Evolutionary conservation across 2,113 vertebrate genomes (phyloP).

Genomic region (Panthera uncia): DNA sequence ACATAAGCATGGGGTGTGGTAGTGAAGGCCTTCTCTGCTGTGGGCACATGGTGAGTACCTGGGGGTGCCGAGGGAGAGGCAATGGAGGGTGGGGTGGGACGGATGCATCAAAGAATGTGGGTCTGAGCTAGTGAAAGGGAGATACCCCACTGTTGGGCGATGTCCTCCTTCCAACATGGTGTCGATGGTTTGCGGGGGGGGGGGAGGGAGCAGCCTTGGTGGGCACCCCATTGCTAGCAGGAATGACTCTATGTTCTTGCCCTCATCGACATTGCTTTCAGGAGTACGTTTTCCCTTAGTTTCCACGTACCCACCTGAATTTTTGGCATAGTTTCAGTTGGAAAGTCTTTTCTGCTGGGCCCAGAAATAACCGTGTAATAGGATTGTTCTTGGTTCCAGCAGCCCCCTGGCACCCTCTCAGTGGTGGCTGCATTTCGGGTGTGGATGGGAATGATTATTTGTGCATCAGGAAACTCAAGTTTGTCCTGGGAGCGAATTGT

Average conservation of each 20-base stretch:
- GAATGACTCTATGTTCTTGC: neutral
- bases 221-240: neutral
- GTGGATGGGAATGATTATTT: neutral
- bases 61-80: neutral
- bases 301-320: neutral
- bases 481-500: neutral
- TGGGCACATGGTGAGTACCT: rapidly evolving
- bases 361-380: neutral
- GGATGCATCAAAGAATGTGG: neutral
- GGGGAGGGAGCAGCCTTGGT: neutral
- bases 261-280: neutral
- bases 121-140: neutral
- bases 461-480: neutral
- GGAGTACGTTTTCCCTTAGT: neutral
- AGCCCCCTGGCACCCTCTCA: neutral
- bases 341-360: conserved; percentile 11
- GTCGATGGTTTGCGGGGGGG: neutral
- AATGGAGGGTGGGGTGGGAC: rapidly evolving
- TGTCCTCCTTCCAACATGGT: neutral
- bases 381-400: neutral
- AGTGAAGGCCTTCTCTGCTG: neutral
- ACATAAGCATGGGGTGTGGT: rapidly evolving
- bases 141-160: rapidly evolving
- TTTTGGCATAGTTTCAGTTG: neutral
- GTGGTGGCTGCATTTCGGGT: neutral